Percentiles rank a stretch among this genome's conserved stretches.
Evolutionary conservation across 2,113 vertebrate species (phyloP).

Genomic region (Dipodomys merriami): DNA sequence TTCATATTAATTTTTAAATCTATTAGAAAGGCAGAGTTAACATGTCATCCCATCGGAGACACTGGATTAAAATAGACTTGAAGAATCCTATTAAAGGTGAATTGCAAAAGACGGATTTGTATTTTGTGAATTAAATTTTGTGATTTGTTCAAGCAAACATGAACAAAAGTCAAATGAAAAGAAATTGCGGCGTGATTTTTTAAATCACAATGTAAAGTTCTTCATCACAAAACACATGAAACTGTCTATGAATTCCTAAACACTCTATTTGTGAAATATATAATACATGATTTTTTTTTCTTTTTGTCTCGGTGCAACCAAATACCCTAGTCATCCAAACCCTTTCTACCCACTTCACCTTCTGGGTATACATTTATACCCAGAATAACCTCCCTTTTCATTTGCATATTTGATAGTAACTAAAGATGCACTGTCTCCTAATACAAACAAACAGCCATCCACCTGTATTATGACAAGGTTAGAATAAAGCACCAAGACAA

Average conservation of each 20-base stretch:
- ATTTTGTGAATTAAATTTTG: conserved; percentile 62
- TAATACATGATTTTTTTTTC: not conserved
- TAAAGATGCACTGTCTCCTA: not conserved
- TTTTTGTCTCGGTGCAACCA: not conserved
- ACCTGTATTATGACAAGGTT: not conserved
- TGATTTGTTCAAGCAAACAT: conserved; percentile 67
- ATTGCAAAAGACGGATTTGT: conserved; percentile 47
- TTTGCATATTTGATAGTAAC: conserved; percentile 28
- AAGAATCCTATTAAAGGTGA: conserved; percentile 39
- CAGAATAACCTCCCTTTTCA: conserved; percentile 54
- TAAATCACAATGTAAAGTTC: conserved; percentile 30
- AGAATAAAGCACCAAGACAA: not conserved
- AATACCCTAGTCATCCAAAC: not conserved
- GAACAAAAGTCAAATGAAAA: conserved; percentile 81
- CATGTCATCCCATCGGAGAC: conserved; percentile 16
- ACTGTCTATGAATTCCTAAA: conserved; percentile 62
- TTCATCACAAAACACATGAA: conserved; percentile 58
- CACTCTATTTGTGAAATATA: conserved; percentile 35
- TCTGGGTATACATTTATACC: conserved; percentile 1
- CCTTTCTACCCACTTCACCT: conserved; percentile 21
- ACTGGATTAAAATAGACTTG: conserved; percentile 44
- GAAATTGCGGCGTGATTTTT: conserved; percentile 52
- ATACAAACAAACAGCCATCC: fast-evolving
- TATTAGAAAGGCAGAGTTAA: conserved; percentile 63
- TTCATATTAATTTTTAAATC: conserved; percentile 64